Percentiles rank a stretch among this genome's conserved stretches.
These are phyloP conservation scores for Sepiola atlantica DNA, from an alignment of 2,888 invertebrate species.

Conservation along the genomic window DNA sequence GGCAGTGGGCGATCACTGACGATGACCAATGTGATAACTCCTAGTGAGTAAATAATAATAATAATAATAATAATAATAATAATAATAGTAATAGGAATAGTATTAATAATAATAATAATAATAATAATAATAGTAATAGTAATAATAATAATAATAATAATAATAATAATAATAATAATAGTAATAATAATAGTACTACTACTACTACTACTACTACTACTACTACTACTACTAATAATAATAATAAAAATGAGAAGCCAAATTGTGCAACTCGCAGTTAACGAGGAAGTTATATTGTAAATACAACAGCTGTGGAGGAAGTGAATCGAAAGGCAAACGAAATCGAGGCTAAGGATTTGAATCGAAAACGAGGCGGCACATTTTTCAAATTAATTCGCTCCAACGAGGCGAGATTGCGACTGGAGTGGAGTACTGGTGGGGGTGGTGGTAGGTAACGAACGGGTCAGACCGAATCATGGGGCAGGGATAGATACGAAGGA, in stretches of 20 bases:
- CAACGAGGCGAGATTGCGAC: background rate
- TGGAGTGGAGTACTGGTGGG: too few relatives aligned
- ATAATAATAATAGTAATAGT: background rate
- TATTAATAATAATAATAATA: too few relatives aligned
- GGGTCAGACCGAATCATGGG: background rate
- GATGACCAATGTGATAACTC: too few relatives aligned
- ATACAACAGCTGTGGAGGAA: constrained; percentile 8
- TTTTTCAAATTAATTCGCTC: background rate
- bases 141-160: background rate
- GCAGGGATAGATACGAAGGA: background rate
- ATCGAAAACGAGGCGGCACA: constrained; percentile 21
- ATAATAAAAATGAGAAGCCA: background rate
- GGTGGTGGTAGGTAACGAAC: background rate
- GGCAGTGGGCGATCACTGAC: too few relatives aligned
- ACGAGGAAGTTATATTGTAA: background rate
- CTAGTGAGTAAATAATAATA: background rate
- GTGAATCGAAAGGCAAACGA: constrained; percentile 12
- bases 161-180: background rate
- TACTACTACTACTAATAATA: background rate
- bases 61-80: background rate
- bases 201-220: too few relatives aligned
- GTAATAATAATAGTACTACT: too few relatives aligned
- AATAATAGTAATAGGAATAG: background rate
- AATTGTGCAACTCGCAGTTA: background rate
- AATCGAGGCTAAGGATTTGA: background rate